A percentile compares a stretch with the other conserved stretches of the same genome.
These are phyloP conservation scores for Osedax frankpressi DNA, from an alignment of 2,888 invertebrate genomes.

Conservation along the genomic window DNA sequence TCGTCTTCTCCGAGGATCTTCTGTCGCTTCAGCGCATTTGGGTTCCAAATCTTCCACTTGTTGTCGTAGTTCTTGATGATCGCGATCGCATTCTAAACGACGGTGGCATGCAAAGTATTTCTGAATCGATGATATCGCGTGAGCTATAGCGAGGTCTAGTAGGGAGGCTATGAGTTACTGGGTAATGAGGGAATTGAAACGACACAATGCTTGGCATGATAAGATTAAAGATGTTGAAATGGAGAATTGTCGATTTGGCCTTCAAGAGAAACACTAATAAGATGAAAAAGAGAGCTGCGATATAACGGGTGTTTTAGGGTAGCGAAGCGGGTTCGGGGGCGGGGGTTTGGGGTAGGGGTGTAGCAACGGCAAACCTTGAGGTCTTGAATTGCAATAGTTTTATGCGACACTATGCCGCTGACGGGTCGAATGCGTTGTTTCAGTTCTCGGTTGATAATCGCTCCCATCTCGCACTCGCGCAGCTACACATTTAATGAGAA, in stretches of 20 bases:
- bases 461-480: slow-evolving; percentile 78
- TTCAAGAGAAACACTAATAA: too few species aligned
- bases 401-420: slow-evolving; percentile 41
- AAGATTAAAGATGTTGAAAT: too few species aligned
- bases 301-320: slow-evolving; percentile 51
- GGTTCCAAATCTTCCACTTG: slow-evolving; percentile 66
- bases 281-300: slow-evolving; percentile 50
- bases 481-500: too few species aligned
- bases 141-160: too few species aligned
- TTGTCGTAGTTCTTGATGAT: slow-evolving; percentile 79
- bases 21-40: slow-evolving; percentile 39
- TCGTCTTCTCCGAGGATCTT: slow-evolving; percentile 16
- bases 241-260: too few species aligned
- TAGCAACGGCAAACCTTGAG: neutral
- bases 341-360: too few species aligned
- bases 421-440: slow-evolving; percentile 75
- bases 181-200: too few species aligned
- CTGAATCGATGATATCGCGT: too few species aligned
- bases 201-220: too few species aligned
- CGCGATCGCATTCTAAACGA: slow-evolving; percentile 79
- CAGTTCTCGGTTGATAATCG: slow-evolving; percentile 89
- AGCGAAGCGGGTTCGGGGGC: too few species aligned
- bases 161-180: too few species aligned
- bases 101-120: too few species aligned
- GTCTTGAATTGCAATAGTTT: slow-evolving; percentile 26